Percentiles rank a stretch among this genome's conserved stretches.
These are phyloP conservation scores for Esox niger DNA, from an alignment of 2,113 vertebrate genomes.

Conservation along the genomic window DNA sequence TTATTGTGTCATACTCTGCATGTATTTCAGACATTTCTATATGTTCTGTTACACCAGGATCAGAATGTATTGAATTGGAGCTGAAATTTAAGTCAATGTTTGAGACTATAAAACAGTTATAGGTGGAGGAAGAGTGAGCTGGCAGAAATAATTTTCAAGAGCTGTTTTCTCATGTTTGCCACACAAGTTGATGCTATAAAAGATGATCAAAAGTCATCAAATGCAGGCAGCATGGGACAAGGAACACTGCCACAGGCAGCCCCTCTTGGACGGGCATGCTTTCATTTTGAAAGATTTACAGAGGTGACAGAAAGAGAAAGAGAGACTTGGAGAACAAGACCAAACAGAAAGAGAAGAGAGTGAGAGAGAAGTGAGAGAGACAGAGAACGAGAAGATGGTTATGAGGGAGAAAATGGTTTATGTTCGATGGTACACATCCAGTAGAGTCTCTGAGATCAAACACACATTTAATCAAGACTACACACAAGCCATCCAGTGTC, in stretches of 20 bases:
- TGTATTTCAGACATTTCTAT: too few relatives aligned
- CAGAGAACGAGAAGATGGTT: too few relatives aligned
- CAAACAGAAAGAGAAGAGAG: too few relatives aligned
- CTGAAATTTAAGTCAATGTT: not conserved
- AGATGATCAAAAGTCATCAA: constrained; percentile 42
- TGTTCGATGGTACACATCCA: constrained; percentile 16
- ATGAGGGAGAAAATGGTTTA: not conserved
- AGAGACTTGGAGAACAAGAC: too few relatives aligned
- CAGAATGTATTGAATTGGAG: not conserved
- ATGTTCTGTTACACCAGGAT: too few relatives aligned
- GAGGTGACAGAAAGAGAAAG: not conserved
- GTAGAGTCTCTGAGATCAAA: constrained; percentile 28
- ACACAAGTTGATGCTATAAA: constrained; percentile 56
- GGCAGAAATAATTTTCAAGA: constrained; percentile 51
- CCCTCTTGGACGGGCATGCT: constrained; percentile 5
- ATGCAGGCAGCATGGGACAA: constrained; percentile 26
- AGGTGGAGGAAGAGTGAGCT: constrained; percentile 21
- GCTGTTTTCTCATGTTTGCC: constrained; percentile 55
- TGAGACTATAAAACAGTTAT: constrained; percentile 4
- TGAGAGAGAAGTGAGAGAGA: too few relatives aligned
- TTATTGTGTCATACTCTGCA: not conserved
- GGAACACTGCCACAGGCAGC: not conserved
- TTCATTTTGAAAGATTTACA: constrained; percentile 16
- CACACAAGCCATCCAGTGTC: too few relatives aligned
- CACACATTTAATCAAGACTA: constrained; percentile 45